A percentile compares a stretch with the other conserved stretches of the same genome.
Conservation (phyloP, 2,113 vertebrate genomes). For the sheep (Ovis aries) region ARS-UI_Ramb_v3.0 NC_056080.1:125633501-125634000, state of each 20-base stretch:
- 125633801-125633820: neutral
- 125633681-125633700: neutral
- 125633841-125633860: neutral
- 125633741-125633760: conserved; percentile 16
- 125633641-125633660: neutral
- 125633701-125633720: neutral
- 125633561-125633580: neutral
- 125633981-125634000: neutral
- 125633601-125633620: neutral
- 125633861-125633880: neutral
- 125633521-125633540: neutral
- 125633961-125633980: neutral
- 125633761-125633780: neutral
- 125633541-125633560: neutral
- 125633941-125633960: neutral
- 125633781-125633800: neutral
- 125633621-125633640: neutral
- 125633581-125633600: neutral
- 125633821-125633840: neutral
- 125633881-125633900: neutral
- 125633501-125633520: neutral
- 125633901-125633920: neutral
- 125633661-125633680: neutral
- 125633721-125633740: neutral
- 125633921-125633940: neutral